Conservation (phyloP, 2,113 vertebrate species). For the Indicator maculatus region DNA sequence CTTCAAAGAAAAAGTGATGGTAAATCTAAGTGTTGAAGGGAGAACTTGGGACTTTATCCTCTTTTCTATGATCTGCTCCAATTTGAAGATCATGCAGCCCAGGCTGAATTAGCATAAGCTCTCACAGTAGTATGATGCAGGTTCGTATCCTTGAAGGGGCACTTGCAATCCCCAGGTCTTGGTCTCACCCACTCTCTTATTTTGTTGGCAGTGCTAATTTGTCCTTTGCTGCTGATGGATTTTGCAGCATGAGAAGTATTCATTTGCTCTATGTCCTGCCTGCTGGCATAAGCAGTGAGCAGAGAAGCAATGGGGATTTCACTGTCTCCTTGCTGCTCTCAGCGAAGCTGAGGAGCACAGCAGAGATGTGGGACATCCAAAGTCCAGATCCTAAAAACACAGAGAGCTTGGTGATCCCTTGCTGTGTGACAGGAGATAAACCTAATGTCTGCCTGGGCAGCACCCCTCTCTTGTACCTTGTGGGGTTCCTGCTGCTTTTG, state of each 20-base stretch:
- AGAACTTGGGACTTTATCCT: background rate
- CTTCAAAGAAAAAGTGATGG: background rate
- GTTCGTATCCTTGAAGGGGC: background rate
- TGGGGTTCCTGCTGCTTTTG: background rate
- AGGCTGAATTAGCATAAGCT: background rate
- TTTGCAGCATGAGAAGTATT: background rate
- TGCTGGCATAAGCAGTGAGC: fast-evolving
- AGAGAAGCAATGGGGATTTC: background rate
- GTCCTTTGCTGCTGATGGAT: background rate
- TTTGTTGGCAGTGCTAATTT: background rate
- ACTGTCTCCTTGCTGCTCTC: background rate
- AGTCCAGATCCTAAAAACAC: background rate
- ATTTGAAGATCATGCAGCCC: background rate
- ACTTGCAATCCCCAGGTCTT: background rate
- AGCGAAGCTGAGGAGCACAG: background rate
- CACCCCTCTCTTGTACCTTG: fast-evolving
- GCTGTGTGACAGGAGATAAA: background rate
- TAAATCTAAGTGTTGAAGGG: background rate
- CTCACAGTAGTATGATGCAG: background rate
- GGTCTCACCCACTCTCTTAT: background rate
- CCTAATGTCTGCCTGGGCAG: fast-evolving
- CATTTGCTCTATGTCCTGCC: background rate
- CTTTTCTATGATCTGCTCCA: background rate
- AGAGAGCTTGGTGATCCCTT: background rate
- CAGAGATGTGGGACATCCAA: background rate